Evolutionary conservation across 2,797 vertebrate genomes (phyloP), one percentile per base, ranked within the genome.

Genomic region (Phrynocephalus vlangalii): DNA sequence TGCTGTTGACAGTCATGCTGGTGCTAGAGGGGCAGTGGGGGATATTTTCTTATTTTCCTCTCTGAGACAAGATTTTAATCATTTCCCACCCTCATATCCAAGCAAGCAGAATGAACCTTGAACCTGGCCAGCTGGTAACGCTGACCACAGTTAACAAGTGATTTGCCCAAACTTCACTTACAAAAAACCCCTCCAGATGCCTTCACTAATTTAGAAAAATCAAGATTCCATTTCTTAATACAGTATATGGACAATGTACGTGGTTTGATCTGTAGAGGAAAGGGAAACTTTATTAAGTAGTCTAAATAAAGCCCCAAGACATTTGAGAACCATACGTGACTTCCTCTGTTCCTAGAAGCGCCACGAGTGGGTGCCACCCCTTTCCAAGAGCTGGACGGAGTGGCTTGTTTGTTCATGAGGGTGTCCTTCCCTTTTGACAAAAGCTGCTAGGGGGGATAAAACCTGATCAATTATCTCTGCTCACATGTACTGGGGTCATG

Each of bases 341-440:
- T 28, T 16, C 26, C 85, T 87, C 52, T 75, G 20, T 73, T 82
- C 66, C 38, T 30, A 22, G 71, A 33, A 73, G 73, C 33, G 89
- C 66, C 60, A 87, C 81, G 85, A 70, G 56, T 22, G 48, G 38
- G 81, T 26, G 72, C 52, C 4, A 73, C 80, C 88, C 82, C 56
- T 82, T 52, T 60, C 85, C 72, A 48, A 67, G 88, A 85, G 87
- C 18, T 9, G 1, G 1, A 70, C 30, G 63, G n/a, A 87, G 38
- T 84, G 48, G 28, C 48, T 3, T 2, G 20, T 86, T 82, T 91
- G 89, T 75, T 86, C 48, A 20, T 38, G 67, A 90, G 85, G 83
- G 86, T 86, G 85, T 90, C 85, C 84, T 80, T 87, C 52, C 88
- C 16, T 5, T 44, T 90, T 90, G 75, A 89, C 89, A 84, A 76